Base-by-base conservation (phyloP, 2,113 vertebrate species). In the Spea multiplicata region DNA sequence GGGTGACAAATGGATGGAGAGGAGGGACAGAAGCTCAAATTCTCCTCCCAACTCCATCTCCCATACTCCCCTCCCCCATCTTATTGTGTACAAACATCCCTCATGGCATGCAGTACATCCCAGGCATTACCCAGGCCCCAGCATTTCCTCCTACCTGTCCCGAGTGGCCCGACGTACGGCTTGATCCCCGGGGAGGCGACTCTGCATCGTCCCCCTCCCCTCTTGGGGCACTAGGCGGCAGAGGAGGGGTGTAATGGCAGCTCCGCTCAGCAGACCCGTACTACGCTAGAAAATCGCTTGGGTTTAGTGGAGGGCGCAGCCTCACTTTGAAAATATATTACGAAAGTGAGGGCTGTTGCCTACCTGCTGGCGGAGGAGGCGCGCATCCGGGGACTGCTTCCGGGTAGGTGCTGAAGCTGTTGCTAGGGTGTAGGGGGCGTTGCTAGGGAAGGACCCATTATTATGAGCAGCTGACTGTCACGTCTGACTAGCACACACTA, bases 131-230 rank as follows among this genome's bases (percentile, higher is more conserved):
- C 3, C 13, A 16, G 4, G 47, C 30, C 30, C 30, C 30, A 30
- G 30, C 30, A 30, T 30, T 30, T 30, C 55, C 44, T 82, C 81
- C 14, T 85, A 85, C 86, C 85, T 84, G 82, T 64, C 30, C 78
- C 3, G 44, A 10, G 59, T 47, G 14, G n/a, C 74, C 62, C 62
- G 84, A 81, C 47, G 80, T 82, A 73, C 83, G 82, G 82, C 81
- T 77, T 82, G 82, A 76, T 84, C 62, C 77, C 82, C 62, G 4
- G 5, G 64, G 53, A 80, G 57, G 70, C 30, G 62, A 81, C 81
- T 81, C 59, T 78, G 71, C 84, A 88, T 86, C 64, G 71, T 84
- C 81, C 76, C 5, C 49, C 44, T 65, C 13, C 10, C 30, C 50
- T 46, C 48, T 6, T 6, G 46, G 47, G 8, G 78, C 62, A 44